Conservation (phyloP, 2,113 vertebrate genomes). For the Apeltes quadracus region DNA sequence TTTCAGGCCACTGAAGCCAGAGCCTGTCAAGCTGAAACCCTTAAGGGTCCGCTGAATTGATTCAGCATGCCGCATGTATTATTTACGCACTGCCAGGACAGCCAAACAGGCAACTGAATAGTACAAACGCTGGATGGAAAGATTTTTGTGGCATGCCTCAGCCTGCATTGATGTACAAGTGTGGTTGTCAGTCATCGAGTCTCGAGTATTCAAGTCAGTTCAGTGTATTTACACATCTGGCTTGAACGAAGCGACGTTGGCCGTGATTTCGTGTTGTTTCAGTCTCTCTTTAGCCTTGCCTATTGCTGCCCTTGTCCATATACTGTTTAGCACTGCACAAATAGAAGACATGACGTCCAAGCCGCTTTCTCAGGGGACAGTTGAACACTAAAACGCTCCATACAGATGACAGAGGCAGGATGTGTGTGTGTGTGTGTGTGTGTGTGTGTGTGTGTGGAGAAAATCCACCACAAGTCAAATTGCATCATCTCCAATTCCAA, state of each 20-base stretch:
- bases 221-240: not conserved
- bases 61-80: conserved; percentile 27
- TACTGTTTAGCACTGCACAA: not conserved
- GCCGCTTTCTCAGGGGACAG: not conserved
- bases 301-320: not conserved
- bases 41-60: conserved; percentile 20
- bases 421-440: not conserved
- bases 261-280: too few relatives aligned
- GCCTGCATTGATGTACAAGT: not conserved
- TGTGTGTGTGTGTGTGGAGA: not conserved
- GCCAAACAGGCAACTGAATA: conserved; percentile 31
- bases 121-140: conserved; percentile 26
- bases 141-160: conserved; percentile 6
- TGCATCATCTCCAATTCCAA: not conserved
- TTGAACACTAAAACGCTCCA: not conserved
- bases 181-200: conserved; percentile 2
- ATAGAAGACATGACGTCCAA: not conserved
- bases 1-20: conserved; percentile 31
- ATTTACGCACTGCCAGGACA: conserved; percentile 44
- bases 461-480: not conserved
- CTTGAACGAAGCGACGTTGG: too few relatives aligned
- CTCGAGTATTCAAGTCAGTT: too few relatives aligned
- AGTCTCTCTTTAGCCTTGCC: not conserved
- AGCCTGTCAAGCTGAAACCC: conserved; percentile 38
- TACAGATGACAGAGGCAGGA: not conserved